These are phyloP conservation scores for Lobophora halterata DNA, from an alignment of 2,888 invertebrate genomes.

Conservation along the genomic window DNA sequence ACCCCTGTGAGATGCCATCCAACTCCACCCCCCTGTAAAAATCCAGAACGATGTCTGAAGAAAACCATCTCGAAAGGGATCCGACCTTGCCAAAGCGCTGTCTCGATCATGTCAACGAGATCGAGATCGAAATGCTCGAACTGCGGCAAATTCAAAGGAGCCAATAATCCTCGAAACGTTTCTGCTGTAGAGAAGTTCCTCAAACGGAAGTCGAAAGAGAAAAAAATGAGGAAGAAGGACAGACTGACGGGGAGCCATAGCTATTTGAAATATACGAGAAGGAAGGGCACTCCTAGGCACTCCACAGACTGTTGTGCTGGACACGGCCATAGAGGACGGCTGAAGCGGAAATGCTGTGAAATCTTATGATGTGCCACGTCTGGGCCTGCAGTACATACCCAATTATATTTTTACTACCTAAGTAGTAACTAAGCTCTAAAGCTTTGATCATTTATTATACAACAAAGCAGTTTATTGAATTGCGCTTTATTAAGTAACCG, in stretches of 20 bases:
- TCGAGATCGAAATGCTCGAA: slow-evolving; percentile 49
- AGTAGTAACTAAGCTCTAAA: too few species aligned
- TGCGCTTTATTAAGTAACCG: too few species aligned
- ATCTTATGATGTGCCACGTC: slow-evolving; percentile 37
- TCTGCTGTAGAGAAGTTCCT: slow-evolving; percentile 48
- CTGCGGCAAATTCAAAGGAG: slow-evolving; percentile 49
- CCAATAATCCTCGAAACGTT: slow-evolving; percentile 37
- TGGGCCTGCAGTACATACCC: slow-evolving; percentile 1
- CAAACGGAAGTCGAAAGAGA: slow-evolving; percentile 54
- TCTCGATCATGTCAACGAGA: slow-evolving; percentile 61
- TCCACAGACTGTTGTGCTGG: slow-evolving; percentile 55
- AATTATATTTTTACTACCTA: slow-evolving; percentile 1
- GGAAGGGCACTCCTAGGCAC: slow-evolving; percentile 39
- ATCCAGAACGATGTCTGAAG: slow-evolving; percentile 61
- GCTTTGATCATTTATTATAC: too few species aligned
- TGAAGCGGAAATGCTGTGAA: slow-evolving; percentile 40
- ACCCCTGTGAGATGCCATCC: slow-evolving; percentile 63
- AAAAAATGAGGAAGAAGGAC: slow-evolving; percentile 51
- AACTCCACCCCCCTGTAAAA: slow-evolving; percentile 56
- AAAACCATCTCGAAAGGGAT: slow-evolving; percentile 52
- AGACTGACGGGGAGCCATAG: slow-evolving; percentile 47
- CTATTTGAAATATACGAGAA: slow-evolving; percentile 47
- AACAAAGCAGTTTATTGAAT: too few species aligned
- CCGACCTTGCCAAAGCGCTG: slow-evolving; percentile 62
- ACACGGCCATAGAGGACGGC: slow-evolving; percentile 61